phyloP scores from a whole-genome alignment of 2,888 invertebrate species.

The Elysia crispata region DNA sequence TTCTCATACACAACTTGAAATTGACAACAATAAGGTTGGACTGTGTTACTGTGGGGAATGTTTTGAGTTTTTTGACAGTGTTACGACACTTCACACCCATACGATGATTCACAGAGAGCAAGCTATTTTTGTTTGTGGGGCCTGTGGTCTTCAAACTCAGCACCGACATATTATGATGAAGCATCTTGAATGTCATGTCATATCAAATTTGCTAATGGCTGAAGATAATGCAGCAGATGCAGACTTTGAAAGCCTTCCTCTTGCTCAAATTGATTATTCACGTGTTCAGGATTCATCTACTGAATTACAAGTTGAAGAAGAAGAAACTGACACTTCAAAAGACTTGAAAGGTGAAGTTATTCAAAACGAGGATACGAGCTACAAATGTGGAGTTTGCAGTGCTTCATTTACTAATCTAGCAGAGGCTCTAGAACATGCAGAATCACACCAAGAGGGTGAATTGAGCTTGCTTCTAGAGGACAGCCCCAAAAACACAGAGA shows the following conservation, averaged over 20 bases:
- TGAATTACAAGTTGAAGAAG: not conserved
- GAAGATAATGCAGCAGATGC: not conserved
- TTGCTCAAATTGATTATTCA: constrained; percentile 33
- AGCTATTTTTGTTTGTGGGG: constrained; percentile 46
- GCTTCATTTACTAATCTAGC: constrained; percentile 44
- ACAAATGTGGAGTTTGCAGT: constrained; percentile 45
- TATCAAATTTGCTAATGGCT: constrained; percentile 38
- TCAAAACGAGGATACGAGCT: constrained; percentile 33
- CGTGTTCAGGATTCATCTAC: constrained; percentile 16
- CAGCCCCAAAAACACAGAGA: not conserved
- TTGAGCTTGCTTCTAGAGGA: constrained; percentile 38
- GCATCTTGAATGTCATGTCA: constrained; percentile 47
- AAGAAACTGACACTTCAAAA: not conserved
- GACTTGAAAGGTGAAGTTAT: not conserved
- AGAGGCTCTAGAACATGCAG: constrained; percentile 42
- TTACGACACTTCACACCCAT: constrained; percentile 41
- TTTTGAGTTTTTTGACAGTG: constrained; percentile 49
- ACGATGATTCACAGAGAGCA: constrained; percentile 43
- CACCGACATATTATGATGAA: constrained; percentile 48
- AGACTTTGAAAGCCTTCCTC: constrained; percentile 14
- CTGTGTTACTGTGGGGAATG: constrained; percentile 49
- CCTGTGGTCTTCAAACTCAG: constrained; percentile 47
- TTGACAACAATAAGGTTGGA: constrained; percentile 41
- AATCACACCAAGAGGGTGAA: constrained; percentile 41
- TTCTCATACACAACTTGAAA: constrained; percentile 42